phyloP scores from a whole-genome alignment of 2,113 vertebrate genomes.

The Oncorhynchus clarkii region DNA sequence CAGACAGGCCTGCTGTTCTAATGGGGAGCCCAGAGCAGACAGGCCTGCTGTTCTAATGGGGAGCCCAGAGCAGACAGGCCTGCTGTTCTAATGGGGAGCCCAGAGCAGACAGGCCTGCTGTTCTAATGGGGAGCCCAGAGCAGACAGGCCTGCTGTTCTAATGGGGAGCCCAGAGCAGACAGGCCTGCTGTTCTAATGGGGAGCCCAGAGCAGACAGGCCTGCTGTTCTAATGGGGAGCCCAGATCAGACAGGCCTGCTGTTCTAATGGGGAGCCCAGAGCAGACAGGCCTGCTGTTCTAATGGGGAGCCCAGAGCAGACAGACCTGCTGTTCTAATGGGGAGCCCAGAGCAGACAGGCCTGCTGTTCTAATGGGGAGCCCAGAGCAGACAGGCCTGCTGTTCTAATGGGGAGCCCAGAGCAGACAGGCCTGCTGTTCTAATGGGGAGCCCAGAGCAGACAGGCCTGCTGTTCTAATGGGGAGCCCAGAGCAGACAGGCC shows the following conservation, averaged over 20 bases:
- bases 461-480: not conserved
- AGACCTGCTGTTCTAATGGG: conserved; percentile 59
- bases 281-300: too few species aligned
- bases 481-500: conserved; percentile 36
- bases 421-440: conserved; percentile 56
- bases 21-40: conserved; percentile 55
- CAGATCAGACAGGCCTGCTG: conserved; percentile 52
- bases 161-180: too few species aligned
- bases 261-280: conserved; percentile 59
- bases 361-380: too few species aligned
- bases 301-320: too few species aligned
- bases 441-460: conserved; percentile 45
- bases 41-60: conserved; percentile 59
- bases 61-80: conserved; percentile 46
- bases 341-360: conserved; percentile 46
- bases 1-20: conserved; percentile 58
- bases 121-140: conserved; percentile 59
- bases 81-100: too few species aligned
- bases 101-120: conserved; percentile 52
- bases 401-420: conserved; percentile 59
- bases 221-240: too few species aligned
- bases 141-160: too few species aligned
- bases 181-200: conserved; percentile 59
- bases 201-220: conserved; percentile 46
- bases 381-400: conserved; percentile 52